phyloP scores from a whole-genome alignment of 37 sponge, comb jelly and placozoan species.

The Cliona cf. orientalis region DNA sequence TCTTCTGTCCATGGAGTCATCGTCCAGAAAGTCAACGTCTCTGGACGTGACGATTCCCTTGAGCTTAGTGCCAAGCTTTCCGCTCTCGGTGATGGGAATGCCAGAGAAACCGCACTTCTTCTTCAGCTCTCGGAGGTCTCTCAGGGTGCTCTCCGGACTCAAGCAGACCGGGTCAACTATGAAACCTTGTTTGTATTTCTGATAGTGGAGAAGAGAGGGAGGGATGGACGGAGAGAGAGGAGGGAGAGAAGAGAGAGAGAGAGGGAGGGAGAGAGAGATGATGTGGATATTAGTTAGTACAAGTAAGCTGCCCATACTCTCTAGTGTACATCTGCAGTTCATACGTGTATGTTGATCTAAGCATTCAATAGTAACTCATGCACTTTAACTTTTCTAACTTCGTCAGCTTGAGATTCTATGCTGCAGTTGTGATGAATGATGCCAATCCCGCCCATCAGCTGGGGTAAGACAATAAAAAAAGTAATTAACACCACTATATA shows the following conservation, averaged over 20 bases:
- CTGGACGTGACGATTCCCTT: conserved; percentile 89
- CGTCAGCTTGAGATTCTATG: conserved; percentile 78
- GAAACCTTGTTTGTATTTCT: conserved; percentile 99
- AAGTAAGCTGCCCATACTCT: background rate
- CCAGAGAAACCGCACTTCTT: conserved; percentile 90
- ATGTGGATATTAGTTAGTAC: background rate
- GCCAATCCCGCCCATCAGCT: conserved; percentile 96
- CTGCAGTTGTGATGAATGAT: conserved; percentile 94
- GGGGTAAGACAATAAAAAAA: background rate
- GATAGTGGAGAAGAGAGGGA: background rate
- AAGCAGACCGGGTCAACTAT: conserved; percentile 95
- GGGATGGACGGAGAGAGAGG: conserved; percentile 1
- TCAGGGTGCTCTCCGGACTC: conserved; percentile 76
- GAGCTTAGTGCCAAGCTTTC: conserved; percentile 79
- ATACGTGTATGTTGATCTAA: too few species aligned
- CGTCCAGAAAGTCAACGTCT: conserved; percentile 88
- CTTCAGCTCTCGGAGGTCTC: conserved; percentile 81
- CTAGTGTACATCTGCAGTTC: background rate
- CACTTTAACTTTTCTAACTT: conserved; percentile 95
- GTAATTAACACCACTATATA: background rate
- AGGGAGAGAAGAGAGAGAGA: background rate
- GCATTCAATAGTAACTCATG: background rate
- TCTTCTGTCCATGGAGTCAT: conserved; percentile 49
- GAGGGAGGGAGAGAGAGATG: too few species aligned
- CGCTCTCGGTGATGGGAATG: conserved; percentile 94